Base-by-base conservation (phyloP, 2,113 vertebrate genomes). In the Phrynocephalus versicolor region DNA sequence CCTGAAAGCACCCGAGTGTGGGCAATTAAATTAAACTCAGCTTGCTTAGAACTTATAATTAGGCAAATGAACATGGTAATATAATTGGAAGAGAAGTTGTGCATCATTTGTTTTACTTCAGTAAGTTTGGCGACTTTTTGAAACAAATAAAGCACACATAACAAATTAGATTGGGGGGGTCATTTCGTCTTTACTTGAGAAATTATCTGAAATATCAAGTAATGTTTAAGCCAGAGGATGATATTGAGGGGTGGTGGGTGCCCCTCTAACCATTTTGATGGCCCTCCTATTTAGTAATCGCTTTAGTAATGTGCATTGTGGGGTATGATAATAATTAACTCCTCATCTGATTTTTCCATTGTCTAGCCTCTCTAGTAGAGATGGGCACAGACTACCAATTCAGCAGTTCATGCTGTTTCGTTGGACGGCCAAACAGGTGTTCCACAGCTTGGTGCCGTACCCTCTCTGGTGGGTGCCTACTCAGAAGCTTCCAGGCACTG, bases 21-120 rank as follows among this genome's bases (percentile, higher is more conserved):
- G 90, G 88, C 69, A 84, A 91, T 91, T 89, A 79, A 83, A 89
- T 89, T 90, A 88, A 89, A 19, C 60, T n/a, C 77, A 60, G 60
- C 88, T 71, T 88, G 87, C 6, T 21, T 89, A 79, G 65, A 88
- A 70, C 81, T 21, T 79, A 60, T 89, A 85, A 87, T 91, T 88
- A 87, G 70, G 88, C 87, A 88, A 18, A 82, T 89, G 79, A 92
- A 4, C 73, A 77, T 90, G 86, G 79, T 69, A 85, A 82, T 69
- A 37, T 87, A 21, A 75, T 16, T 9, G 33, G 58, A 80, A 84
- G 71, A 88, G 27, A 33, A 30, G 83, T 51, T 60, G n/a, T 27
- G 77, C 33, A 79, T 85, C 5, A 33, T 75, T 79, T 88, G 88
- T 88, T 84, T 89, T 74, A 71, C 55, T 79, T 0, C 41, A 10